Evolutionary conservation across 2,797 vertebrate species (phyloP).

Genomic region (Schizothorax lantsangensis): DNA sequence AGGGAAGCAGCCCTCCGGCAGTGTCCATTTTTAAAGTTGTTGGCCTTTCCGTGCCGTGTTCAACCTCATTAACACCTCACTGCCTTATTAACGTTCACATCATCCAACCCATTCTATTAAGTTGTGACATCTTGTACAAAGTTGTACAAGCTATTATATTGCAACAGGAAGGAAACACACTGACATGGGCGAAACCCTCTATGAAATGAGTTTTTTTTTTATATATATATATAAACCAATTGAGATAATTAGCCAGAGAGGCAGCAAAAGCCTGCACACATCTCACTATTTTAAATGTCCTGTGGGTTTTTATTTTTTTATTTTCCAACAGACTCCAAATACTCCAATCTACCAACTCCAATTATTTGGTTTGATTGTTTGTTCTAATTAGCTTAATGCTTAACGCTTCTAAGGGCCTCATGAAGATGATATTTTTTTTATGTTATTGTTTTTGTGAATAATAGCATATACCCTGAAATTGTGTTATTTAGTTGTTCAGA

Average conservation of each 20-base stretch:
- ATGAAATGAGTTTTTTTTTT: slow-evolving; percentile 55
- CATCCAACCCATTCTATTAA: slow-evolving; percentile 77
- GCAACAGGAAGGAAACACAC: slow-evolving; percentile 66
- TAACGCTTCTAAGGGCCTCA: slow-evolving; percentile 26
- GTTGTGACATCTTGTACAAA: slow-evolving; percentile 75
- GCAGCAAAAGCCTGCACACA: slow-evolving; percentile 65
- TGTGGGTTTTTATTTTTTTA: slow-evolving; percentile 57
- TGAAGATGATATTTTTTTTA: background rate
- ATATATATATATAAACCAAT: slow-evolving; percentile 59
- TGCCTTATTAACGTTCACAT: slow-evolving; percentile 78
- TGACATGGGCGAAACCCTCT: slow-evolving; percentile 63
- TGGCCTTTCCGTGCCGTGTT: slow-evolving; percentile 70
- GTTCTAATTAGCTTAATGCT: slow-evolving; percentile 40
- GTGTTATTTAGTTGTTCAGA: background rate
- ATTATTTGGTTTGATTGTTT: slow-evolving; percentile 45
- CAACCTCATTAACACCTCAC: slow-evolving; percentile 78
- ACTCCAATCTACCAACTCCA: slow-evolving; percentile 14
- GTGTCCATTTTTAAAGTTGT: slow-evolving; percentile 66
- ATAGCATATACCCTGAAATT: slow-evolving; percentile 7
- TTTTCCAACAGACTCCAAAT: slow-evolving; percentile 27
- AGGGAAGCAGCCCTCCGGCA: slow-evolving; percentile 63
- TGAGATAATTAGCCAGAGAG: slow-evolving; percentile 72
- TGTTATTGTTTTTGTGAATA: slow-evolving; percentile 27
- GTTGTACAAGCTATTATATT: slow-evolving; percentile 71
- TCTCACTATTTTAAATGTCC: slow-evolving; percentile 71